phyloP scores from a whole-genome alignment of 2,797 vertebrate genomes.

The Pagetopsis macropterus region DNA sequence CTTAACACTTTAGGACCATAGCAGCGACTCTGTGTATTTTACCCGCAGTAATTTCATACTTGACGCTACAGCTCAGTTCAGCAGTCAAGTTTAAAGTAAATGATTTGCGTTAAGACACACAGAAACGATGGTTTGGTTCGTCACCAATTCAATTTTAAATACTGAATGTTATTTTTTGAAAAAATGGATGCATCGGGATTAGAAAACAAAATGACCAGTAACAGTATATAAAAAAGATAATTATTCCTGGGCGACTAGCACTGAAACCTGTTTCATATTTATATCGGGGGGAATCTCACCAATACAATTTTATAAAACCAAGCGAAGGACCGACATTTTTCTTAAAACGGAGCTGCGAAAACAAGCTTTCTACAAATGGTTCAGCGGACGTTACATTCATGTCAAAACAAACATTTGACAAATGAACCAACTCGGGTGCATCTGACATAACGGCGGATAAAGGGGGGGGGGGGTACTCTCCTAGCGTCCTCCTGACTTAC shows the following conservation, averaged over 20 bases:
- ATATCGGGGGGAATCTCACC: slow-evolving; percentile 34
- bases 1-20: slow-evolving; percentile 38
- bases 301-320: slow-evolving; percentile 56
- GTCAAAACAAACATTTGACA: slow-evolving; percentile 59
- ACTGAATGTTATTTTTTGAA: slow-evolving; percentile 50
- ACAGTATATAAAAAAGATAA: slow-evolving; percentile 46
- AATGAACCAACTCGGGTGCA: slow-evolving; percentile 23
- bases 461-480: background rate
- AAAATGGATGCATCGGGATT: slow-evolving; percentile 55
- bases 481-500: slow-evolving; percentile 77
- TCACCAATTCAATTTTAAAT: slow-evolving; percentile 52
- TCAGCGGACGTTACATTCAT: slow-evolving; percentile 68
- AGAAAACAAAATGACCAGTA: slow-evolving; percentile 41
- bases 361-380: slow-evolving; percentile 59
- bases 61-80: background rate
- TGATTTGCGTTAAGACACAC: slow-evolving; percentile 24
- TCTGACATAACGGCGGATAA: slow-evolving; percentile 12
- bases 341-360: slow-evolving; percentile 54
- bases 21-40: slow-evolving; percentile 31
- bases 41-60: background rate
- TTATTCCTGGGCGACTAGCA: slow-evolving; percentile 28
- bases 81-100: background rate
- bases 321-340: slow-evolving; percentile 44
- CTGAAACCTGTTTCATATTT: slow-evolving; percentile 34
- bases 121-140: slow-evolving; percentile 32